Evolutionary conservation across 1,140 invertebrate species (phyloP).

Genomic region (Plectus sambesii): DNA sequence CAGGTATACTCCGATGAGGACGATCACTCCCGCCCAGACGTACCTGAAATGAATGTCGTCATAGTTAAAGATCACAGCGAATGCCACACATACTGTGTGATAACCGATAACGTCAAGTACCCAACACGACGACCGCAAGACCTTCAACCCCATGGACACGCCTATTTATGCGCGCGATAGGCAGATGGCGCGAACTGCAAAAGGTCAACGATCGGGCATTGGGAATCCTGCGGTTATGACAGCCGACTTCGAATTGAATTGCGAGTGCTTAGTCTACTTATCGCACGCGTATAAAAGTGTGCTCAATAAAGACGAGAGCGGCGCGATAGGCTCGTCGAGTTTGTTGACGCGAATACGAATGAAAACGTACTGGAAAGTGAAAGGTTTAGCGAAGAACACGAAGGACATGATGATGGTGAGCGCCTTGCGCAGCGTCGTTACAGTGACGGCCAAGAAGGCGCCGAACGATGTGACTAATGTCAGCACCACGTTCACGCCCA

Average conservation of each 20-base stretch:
- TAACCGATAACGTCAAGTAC: no score
- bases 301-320: constrained; percentile 11
- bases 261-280: no score
- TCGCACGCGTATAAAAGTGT: no score
- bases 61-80: no score
- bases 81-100: no score
- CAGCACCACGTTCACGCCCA: constrained; percentile 79
- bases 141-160: no score
- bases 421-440: constrained; percentile 63
- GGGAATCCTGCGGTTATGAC: no score
- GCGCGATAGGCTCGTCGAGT: constrained; percentile 12
- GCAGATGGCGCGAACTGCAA: no score
- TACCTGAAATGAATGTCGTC: constrained; percentile 58
- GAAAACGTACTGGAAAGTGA: constrained; percentile 71
- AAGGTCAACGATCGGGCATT: no score
- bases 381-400: constrained; percentile 82
- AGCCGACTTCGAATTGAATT: no score
- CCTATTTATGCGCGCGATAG: no score
- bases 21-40: constrained; percentile 72
- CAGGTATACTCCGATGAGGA: constrained; percentile 75
- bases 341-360: constrained; percentile 16
- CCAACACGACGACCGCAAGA: no score
- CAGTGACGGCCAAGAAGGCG: constrained; percentile 78
- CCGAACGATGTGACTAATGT: constrained; percentile 70
- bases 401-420: constrained; percentile 83